phyloP scores from a whole-genome alignment of 2,797 vertebrate genomes.

The Mico argentatus region DNA sequence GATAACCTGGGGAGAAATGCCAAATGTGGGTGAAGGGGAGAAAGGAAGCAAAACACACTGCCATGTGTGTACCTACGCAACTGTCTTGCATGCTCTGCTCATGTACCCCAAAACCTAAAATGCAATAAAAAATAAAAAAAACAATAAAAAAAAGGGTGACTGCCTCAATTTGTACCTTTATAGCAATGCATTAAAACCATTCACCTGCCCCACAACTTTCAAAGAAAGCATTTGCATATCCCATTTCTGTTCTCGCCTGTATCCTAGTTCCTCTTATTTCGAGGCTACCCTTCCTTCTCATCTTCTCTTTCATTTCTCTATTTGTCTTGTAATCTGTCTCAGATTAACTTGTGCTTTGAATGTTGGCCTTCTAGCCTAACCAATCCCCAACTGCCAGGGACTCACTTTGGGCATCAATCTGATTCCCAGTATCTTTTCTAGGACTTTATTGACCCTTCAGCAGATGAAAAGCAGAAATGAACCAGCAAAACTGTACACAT shows the following conservation, averaged over 20 bases:
- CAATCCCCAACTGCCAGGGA: not conserved
- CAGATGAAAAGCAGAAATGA: not conserved
- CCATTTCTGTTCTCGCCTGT: not conserved
- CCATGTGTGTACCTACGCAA: too few relatives aligned
- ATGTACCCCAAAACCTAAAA: too few relatives aligned
- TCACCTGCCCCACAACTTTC: not conserved
- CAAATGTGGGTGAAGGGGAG: too few relatives aligned
- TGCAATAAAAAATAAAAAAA: too few relatives aligned
- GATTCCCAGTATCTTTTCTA: not conserved
- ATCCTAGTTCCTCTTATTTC: not conserved
- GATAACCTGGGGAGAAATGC: too few relatives aligned
- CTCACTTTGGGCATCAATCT: not conserved
- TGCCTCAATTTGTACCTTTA: not conserved
- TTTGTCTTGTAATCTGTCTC: not conserved
- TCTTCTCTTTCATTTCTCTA: not conserved
- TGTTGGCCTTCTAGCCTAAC: not conserved
- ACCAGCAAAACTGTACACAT: not conserved
- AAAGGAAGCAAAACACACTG: too few relatives aligned
- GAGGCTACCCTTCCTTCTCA: not conserved
- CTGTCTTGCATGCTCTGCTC: too few relatives aligned
- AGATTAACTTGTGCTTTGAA: not conserved
- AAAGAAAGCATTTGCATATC: not conserved
- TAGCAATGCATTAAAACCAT: accelerated
- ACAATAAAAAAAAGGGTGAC: not conserved
- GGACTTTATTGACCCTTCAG: not conserved